Base-by-base conservation (phyloP, 1,140 invertebrate genomes). In the Drosophila grimshawi region DNA sequence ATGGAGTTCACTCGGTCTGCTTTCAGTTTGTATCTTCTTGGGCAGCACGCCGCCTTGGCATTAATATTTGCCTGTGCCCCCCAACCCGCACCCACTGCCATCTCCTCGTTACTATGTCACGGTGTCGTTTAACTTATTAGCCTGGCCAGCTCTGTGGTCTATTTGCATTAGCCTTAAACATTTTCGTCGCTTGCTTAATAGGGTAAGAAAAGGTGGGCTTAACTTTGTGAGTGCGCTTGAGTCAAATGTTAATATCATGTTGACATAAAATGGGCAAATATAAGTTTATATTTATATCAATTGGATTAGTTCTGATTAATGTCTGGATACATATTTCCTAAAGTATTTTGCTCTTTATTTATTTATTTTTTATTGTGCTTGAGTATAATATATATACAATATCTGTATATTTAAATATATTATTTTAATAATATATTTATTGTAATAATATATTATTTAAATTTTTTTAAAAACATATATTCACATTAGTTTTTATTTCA, bases 41-140 rank as follows among this genome's bases (percentile, higher is more conserved):
- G 76, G 68, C 80, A 71, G 76, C 81, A 86, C 75, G 82, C 82
- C 82, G 82, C 49, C 78, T 86, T 86, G 82, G 71, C 82, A 86
- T 86, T 86, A 86, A 86, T 81, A 83, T 86, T 70, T 77, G 69
- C 73, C 3, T 1, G 39, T 37, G 0, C 35, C 5, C 2, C 6
- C 2, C 19, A 19, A 19, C 35, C 35, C 0, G 5, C 6, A 8
- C 39, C n/a, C 8, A n/a, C 8, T n/a, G 4, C 71, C 68, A 33
- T 3, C n/a, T 43, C 30, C 30, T 48, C 65, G 63, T 77, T 83
- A 88, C 75, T 86, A 78, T 86, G 81, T 79, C 78, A 86, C 66
- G 80, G 80, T 88, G 80, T 86, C 83, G 72, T 86, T 86, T 88
- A 88, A 83, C 85, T 80, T 86, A 86, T 88, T 83, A 88, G 85